Evolutionary conservation across 2,797 vertebrate genomes (phyloP), one percentile per base, ranked within the genome.

Genomic region (Premnoplex brunnescens): DNA sequence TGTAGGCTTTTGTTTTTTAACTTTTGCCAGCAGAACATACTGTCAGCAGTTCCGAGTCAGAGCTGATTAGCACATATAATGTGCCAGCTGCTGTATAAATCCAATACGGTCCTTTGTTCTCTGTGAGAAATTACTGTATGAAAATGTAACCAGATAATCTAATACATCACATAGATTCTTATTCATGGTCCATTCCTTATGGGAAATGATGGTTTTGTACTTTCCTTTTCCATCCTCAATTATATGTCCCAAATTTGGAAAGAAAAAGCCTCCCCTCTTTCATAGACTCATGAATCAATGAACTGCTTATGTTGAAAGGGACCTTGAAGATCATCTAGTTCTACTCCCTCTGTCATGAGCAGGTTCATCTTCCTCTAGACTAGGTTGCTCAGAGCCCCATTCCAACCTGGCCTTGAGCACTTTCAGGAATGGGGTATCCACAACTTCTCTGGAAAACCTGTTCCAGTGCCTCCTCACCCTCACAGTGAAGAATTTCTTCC

Each of bases 1-100:
- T n/a, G 54, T 55, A 72, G 60, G 30, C 6, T 85, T 91, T 87
- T 46, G 39, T 0, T 68, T 63, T 59, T 77, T 56, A 18, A 12
- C 15, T 75, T 88, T 58, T 5, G 5, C 37, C 49, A 88, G n/a
- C 41, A 64, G 21, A 54, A 24, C 21, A 52, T 51, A 15, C 24
- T 75, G 23, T 71, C 0, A 0, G 41, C 59, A 80, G 27, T 54
- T 91, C 52, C 0, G 0, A 81, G 63, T 69, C 76, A 81, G 69
- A 94, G 37, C 26, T 67, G 41, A 63, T 91, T 49, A 90, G 21
- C 19, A 63, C 43, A n/a, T 55, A 39, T 54, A 79, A 66, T 27
- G 11, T 84, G 52, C 55, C 73, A 81, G 73, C 69, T 96, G 66
- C 62, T 74, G 21, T 75, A 73, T 13, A 60, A 86, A 73, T 63